These are phyloP conservation scores for Cosmia trapezina DNA, from an alignment of 2,888 invertebrate species.

Conservation along the genomic window DNA sequence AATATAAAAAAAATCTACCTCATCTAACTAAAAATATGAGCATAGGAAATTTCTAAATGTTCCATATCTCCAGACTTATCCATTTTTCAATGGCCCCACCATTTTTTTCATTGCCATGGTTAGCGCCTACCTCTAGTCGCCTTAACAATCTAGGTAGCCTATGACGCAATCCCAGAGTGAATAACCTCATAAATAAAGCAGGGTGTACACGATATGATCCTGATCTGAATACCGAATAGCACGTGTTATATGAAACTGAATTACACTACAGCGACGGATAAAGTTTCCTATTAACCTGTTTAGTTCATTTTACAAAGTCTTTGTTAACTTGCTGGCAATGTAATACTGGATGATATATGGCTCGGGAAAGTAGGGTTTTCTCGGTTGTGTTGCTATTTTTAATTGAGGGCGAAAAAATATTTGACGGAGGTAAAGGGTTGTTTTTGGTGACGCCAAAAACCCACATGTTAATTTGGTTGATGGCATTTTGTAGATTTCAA, in stretches of 20 bases:
- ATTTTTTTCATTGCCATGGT: too few relatives aligned
- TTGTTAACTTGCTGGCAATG: conserved; percentile 18
- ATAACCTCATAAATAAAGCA: conserved; percentile 59
- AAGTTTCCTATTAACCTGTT: conserved; percentile 46
- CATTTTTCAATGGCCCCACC: too few relatives aligned
- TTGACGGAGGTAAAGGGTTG: background rate
- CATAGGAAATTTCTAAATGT: too few relatives aligned
- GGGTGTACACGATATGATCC: conserved; percentile 48
- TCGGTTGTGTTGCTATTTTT: conserved; percentile 7
- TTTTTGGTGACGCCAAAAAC: conserved; percentile 8
- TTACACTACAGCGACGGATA: conserved; percentile 21
- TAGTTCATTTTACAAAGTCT: conserved; percentile 14
- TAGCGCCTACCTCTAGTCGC: too few relatives aligned
- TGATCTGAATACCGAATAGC: conserved; percentile 56
- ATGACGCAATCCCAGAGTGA: conserved; percentile 51
- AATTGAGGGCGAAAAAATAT: background rate
- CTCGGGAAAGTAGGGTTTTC: background rate
- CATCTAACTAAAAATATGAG: too few relatives aligned
- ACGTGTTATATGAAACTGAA: conserved; percentile 45
- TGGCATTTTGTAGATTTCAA: background rate
- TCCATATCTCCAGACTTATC: too few relatives aligned
- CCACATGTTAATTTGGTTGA: background rate
- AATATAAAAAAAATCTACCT: too few relatives aligned
- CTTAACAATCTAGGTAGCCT: conserved; percentile 19
- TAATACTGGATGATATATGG: conserved; percentile 20